A percentile compares a stretch with the other conserved stretches of the same genome.
Evolutionary conservation across 2,113 vertebrate genomes (phyloP).

Genomic region (Cichladusa arquata): DNA sequence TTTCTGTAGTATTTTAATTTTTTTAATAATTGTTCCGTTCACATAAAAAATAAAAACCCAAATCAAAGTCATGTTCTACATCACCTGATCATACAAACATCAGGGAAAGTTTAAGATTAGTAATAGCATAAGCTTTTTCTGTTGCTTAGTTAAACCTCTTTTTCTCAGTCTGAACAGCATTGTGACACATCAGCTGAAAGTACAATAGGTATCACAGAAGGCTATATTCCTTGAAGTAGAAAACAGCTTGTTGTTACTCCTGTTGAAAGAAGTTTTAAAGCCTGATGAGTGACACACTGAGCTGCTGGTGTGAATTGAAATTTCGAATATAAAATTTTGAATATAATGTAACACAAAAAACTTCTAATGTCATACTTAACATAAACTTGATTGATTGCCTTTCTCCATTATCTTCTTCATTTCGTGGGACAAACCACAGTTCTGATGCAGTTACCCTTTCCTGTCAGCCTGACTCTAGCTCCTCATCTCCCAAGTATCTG

Average conservation of each 20-base stretch:
- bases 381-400: neutral
- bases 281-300: neutral
- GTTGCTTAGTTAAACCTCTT: neutral
- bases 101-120: neutral
- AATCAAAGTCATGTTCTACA: neutral
- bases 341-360: neutral
- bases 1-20: neutral
- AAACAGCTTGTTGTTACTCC: neutral
- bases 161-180: neutral
- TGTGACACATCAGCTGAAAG: neutral
- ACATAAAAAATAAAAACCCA: neutral
- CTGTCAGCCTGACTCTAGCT: neutral
- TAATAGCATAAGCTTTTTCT: neutral
- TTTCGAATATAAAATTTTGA: neutral
- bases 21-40: neutral
- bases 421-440: neutral
- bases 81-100: neutral
- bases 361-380: neutral
- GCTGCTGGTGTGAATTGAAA: neutral
- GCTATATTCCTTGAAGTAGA: neutral
- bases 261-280: neutral
- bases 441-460: neutral
- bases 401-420: neutral
- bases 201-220: neutral
- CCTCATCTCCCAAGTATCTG: neutral